Percentiles rank a stretch among this genome's conserved stretches.
Conservation (phyloP, 2,113 vertebrate species). For the Ailuropoda melanoleuca region DNA sequence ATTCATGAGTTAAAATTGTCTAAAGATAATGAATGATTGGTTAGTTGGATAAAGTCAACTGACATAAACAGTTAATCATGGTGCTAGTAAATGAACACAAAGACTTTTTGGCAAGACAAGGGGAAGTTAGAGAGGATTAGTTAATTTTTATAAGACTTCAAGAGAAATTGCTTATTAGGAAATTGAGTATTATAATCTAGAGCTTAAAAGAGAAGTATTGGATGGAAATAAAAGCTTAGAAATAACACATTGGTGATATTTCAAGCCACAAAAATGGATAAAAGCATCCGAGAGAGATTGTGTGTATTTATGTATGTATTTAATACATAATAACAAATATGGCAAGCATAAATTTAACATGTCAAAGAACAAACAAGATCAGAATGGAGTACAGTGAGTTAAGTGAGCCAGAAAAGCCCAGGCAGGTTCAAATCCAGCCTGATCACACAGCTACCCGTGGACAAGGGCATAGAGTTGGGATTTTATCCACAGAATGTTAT, state of each 20-base stretch:
- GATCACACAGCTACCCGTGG: background rate
- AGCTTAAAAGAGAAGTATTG: background rate
- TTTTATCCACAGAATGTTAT: background rate
- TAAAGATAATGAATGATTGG: background rate
- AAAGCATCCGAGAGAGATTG: background rate
- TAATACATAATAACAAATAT: background rate
- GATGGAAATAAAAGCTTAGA: background rate
- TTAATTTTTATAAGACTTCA: background rate
- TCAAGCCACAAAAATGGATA: background rate
- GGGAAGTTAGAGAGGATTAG: background rate
- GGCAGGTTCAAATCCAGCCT: background rate
- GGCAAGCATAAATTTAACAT: background rate
- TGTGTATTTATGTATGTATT: background rate
- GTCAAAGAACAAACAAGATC: background rate
- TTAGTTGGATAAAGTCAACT: background rate
- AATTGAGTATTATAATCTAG: background rate
- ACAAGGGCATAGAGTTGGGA: rapidly evolving
- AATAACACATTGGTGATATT: background rate
- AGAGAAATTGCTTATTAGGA: background rate
- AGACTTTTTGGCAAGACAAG: background rate
- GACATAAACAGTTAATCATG: background rate
- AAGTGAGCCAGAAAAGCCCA: background rate
- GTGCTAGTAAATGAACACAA: background rate
- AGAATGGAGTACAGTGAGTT: background rate
- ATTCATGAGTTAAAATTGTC: background rate